These are phyloP conservation scores for Desmodus rotundus DNA, from an alignment of 2,113 vertebrate genomes.

Conservation along the genomic window DNA sequence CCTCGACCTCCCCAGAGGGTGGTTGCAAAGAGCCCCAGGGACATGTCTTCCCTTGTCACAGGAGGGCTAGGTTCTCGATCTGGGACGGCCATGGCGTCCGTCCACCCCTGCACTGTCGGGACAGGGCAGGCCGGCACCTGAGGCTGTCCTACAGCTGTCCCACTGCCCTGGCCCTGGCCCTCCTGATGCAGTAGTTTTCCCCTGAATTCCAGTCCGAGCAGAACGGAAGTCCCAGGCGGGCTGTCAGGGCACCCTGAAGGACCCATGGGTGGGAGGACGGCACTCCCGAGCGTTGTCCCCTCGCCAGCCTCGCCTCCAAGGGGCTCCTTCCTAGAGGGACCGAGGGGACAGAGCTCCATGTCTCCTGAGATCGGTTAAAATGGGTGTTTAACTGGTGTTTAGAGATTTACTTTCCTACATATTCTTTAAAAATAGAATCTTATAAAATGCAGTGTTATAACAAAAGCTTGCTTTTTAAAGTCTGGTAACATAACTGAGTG, in stretches of 20 bases:
- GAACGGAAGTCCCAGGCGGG: background rate
- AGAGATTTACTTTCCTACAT: background rate
- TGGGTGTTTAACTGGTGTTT: background rate
- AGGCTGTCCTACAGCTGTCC: too few relatives aligned
- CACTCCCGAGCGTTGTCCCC: background rate
- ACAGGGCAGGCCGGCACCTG: rapidly evolving
- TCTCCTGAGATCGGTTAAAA: background rate
- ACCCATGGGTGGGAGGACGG: too few relatives aligned
- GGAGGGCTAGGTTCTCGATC: background rate
- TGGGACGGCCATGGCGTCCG: background rate
- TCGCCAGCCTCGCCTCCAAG: background rate
- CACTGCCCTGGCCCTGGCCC: background rate
- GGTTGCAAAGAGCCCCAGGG: background rate
- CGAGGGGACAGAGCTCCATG: background rate
- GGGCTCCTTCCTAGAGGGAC: background rate
- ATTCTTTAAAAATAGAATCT: slow-evolving; percentile 8
- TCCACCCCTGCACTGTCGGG: rapidly evolving
- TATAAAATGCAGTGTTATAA: background rate
- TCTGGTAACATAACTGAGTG: background rate
- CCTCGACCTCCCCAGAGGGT: background rate
- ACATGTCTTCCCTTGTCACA: background rate
- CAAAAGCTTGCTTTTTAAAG: slow-evolving; percentile 10
- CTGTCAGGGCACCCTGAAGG: background rate
- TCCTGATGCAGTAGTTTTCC: background rate
- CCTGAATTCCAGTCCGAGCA: background rate